Conservation (phyloP, 2,888 invertebrate genomes). For the Galeopsomyia nigrocyanea region DNA sequence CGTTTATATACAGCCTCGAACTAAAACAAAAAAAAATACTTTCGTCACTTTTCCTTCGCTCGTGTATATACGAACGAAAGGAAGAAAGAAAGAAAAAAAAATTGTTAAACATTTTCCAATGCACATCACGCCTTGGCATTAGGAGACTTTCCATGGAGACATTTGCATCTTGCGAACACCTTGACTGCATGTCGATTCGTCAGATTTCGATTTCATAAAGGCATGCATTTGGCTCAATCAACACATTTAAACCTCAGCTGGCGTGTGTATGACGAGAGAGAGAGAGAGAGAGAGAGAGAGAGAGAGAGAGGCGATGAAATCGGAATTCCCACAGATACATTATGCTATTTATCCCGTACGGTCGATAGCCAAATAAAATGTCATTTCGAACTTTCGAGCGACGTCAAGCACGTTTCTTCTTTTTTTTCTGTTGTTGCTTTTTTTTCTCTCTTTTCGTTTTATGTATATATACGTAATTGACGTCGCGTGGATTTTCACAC, state of each 20-base stretch:
- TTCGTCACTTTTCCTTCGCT: too few relatives aligned
- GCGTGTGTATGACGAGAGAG: too few relatives aligned
- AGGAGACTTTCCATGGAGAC: slow-evolving; percentile 50
- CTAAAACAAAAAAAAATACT: too few relatives aligned
- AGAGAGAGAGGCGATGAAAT: slow-evolving; percentile 11
- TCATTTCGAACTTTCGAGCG: slow-evolving; percentile 12
- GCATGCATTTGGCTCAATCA: slow-evolving; percentile 58
- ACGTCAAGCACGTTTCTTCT: too few relatives aligned
- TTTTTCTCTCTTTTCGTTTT: too few relatives aligned
- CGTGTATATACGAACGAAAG: too few relatives aligned
- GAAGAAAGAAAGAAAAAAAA: too few relatives aligned
- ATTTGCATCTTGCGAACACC: slow-evolving; percentile 50
- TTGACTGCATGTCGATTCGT: slow-evolving; percentile 21
- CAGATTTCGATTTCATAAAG: slow-evolving; percentile 42
- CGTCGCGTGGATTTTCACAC: too few relatives aligned
- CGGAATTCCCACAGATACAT: slow-evolving; percentile 27
- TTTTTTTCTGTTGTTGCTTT: too few relatives aligned
- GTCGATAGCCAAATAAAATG: background rate
- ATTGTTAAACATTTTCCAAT: background rate
- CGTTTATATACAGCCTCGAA: too few relatives aligned
- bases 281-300: too few relatives aligned
- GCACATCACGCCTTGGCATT: slow-evolving; percentile 49
- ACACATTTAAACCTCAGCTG: slow-evolving; percentile 56
- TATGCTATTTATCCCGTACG: background rate
- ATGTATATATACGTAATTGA: too few relatives aligned